Evolutionary conservation across 1,140 invertebrate genomes (phyloP).

Genomic region (Pomacea maculata): DNA sequence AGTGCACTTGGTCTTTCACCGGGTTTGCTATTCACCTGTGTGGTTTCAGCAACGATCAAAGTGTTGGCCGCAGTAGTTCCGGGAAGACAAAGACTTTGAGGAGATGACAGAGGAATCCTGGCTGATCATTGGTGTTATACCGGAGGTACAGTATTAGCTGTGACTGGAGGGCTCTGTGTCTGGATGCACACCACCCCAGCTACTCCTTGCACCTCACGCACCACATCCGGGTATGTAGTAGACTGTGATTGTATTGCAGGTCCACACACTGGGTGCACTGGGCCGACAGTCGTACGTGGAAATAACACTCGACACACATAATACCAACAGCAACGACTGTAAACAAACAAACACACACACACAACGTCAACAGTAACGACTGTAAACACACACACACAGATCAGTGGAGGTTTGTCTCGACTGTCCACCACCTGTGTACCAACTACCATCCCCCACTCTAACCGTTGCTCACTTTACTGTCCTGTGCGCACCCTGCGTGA

Average conservation of each 20-base stretch:
- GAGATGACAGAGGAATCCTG: no score
- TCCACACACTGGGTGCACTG: background rate
- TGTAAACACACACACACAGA: background rate
- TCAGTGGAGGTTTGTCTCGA: background rate
- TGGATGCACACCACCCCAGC: background rate
- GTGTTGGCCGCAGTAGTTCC: no score
- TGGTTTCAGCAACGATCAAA: no score
- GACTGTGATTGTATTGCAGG: background rate
- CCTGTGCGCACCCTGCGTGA: background rate
- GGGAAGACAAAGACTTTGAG: no score
- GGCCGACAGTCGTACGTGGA: background rate
- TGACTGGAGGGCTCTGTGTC: background rate
- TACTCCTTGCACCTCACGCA: background rate
- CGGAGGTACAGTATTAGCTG: no score
- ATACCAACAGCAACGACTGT: no score
- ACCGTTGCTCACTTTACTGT: background rate
- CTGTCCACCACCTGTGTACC: background rate
- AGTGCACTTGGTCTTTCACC: no score
- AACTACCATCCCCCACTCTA: background rate
- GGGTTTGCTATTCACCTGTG: no score
- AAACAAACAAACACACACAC: conserved; percentile 6
- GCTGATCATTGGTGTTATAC: no score
- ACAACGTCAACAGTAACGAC: background rate
- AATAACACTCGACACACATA: background rate
- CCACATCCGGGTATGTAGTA: background rate